phyloP scores from a whole-genome alignment of 2,888 invertebrate genomes.

The Beris chalybata region DNA sequence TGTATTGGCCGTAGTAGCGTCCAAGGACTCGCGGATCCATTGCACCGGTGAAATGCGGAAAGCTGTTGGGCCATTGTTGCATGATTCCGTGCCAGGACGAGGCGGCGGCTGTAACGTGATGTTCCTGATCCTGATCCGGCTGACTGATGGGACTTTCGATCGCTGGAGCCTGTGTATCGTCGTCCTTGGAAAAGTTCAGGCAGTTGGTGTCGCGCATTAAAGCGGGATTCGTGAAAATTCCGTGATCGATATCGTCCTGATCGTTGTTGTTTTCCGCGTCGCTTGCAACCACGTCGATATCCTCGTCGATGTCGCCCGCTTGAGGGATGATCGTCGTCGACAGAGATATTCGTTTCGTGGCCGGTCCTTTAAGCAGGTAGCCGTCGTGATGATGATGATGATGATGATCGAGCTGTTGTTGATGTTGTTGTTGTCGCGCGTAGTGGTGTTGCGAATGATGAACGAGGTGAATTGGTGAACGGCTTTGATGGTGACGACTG shows the following conservation, averaged over 20 bases:
- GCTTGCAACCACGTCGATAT: conserved; percentile 71
- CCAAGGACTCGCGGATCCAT: conserved; percentile 52
- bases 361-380: conserved; percentile 27
- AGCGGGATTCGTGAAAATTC: neutral
- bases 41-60: conserved; percentile 37
- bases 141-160: neutral
- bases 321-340: conserved; percentile 24
- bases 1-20: conserved; percentile 53
- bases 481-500: conserved; percentile 43
- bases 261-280: conserved; percentile 56
- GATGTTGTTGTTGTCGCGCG: neutral
- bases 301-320: conserved; percentile 59
- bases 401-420: conserved; percentile 5
- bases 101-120: conserved; percentile 8
- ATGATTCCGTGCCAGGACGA: conserved; percentile 43
- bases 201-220: neutral
- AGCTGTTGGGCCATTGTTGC: conserved; percentile 44
- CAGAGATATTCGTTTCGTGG: conserved; percentile 30
- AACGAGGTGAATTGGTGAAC: conserved; percentile 45
- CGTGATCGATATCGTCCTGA: neutral
- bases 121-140: conserved; percentile 19
- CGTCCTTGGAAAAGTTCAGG: conserved; percentile 9
- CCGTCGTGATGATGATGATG: neutral
- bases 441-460: conserved; percentile 34
- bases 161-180: conserved; percentile 18